Evolutionary conservation across 2,113 vertebrate species (phyloP).

Genomic region (Cyprinodon tularosa): DNA sequence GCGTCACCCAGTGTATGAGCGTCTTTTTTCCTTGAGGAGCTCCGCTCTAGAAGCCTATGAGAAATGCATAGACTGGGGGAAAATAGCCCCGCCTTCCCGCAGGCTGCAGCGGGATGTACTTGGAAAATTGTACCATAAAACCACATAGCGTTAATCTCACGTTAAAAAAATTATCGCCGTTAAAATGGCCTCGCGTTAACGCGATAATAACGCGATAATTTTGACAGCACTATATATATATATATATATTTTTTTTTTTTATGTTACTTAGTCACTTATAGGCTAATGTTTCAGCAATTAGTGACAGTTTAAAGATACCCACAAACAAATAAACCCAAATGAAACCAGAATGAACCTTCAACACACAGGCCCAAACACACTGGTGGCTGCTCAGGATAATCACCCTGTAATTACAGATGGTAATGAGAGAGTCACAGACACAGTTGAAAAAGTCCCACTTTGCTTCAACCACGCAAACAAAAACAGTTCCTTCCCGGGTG

Average conservation of each 20-base stretch:
- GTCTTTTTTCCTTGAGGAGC: too few relatives aligned
- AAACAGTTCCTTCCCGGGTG: conserved; percentile 30
- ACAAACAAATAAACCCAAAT: conserved; percentile 10
- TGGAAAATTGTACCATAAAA: too few relatives aligned
- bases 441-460: conserved; percentile 39
- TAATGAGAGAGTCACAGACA: conserved; percentile 54
- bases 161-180: too few relatives aligned
- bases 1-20: too few relatives aligned
- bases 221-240: too few relatives aligned
- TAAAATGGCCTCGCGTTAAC: too few relatives aligned
- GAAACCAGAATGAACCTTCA: conserved; percentile 7
- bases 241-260: neutral
- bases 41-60: too few relatives aligned
- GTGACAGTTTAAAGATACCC: conserved; percentile 3
- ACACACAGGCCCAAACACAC: conserved; percentile 21
- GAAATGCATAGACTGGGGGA: too few relatives aligned
- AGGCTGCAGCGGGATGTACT: too few relatives aligned
- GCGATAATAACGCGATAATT: too few relatives aligned
- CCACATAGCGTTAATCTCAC: too few relatives aligned
- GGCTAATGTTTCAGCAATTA: conserved; percentile 11
- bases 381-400: conserved; percentile 33
- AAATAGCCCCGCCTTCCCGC: too few relatives aligned
- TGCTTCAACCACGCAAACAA: conserved; percentile 52
- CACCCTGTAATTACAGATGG: conserved; percentile 51
- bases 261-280: conserved; percentile 5